Evolutionary conservation across 1,140 invertebrate genomes (phyloP).

Genomic region (Macrobrachium rosenbergii): DNA sequence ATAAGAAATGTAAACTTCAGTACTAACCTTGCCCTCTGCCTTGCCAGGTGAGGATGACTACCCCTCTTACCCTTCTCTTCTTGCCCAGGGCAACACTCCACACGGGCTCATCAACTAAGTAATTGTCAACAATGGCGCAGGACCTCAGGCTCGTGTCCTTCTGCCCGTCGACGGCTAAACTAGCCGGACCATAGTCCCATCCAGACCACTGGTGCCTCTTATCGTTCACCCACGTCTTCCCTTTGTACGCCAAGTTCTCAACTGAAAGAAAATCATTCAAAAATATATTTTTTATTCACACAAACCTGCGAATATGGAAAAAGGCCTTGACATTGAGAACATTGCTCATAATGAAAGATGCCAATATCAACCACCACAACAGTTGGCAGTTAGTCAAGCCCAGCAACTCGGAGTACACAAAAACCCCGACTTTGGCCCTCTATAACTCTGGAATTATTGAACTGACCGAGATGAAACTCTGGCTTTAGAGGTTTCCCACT

Average conservation of each 20-base stretch:
- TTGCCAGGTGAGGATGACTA: slow-evolving; percentile 75
- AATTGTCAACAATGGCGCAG: slow-evolving; percentile 75
- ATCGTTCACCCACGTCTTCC: slow-evolving; percentile 75
- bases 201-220: slow-evolving; percentile 73
- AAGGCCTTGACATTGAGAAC: background rate
- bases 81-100: slow-evolving; percentile 75
- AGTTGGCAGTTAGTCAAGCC: too few species aligned
- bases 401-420: too few species aligned
- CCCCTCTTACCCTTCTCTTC: slow-evolving; percentile 71
- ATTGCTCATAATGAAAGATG: too few species aligned
- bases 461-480: too few species aligned
- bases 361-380: too few species aligned
- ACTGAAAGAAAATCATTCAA: slow-evolving; percentile 68
- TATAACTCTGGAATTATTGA: too few species aligned
- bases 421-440: too few species aligned
- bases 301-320: background rate
- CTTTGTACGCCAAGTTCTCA: slow-evolving; percentile 74
- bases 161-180: slow-evolving; percentile 71
- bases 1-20: too few species aligned
- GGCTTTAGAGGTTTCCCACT: too few species aligned
- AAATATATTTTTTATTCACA: background rate
- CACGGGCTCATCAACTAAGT: slow-evolving; percentile 74
- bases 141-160: slow-evolving; percentile 70
- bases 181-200: slow-evolving; percentile 71
- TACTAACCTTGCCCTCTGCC: slow-evolving; percentile 72